These are phyloP conservation scores for Liodrosophila aerea DNA, from an alignment of 2,888 invertebrate species.

Conservation along the genomic window DNA sequence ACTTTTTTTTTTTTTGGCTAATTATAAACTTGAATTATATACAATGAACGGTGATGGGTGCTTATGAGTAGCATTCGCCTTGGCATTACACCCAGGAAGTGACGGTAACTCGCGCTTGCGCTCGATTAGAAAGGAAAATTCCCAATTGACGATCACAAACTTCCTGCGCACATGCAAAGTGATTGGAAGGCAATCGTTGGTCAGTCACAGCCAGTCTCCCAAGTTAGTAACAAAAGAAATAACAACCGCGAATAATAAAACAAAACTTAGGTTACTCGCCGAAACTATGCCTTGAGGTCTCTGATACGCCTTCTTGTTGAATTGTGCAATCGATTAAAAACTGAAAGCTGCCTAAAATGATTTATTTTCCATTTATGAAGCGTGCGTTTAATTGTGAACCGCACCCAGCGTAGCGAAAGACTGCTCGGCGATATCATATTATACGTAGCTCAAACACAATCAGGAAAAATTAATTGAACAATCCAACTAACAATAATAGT, in stretches of 20 bases:
- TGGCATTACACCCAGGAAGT: constrained; percentile 47
- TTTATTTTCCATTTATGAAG: constrained; percentile 49
- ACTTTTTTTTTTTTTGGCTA: too few species aligned
- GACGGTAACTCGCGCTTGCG: constrained; percentile 12
- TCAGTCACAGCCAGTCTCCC: background rate
- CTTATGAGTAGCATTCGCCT: constrained; percentile 9
- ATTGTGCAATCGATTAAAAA: constrained; percentile 53
- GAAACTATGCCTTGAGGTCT: constrained; percentile 21
- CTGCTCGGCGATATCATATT: background rate
- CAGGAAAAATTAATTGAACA: constrained; percentile 21
- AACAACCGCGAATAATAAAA: constrained; percentile 18
- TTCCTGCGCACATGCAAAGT: constrained; percentile 47
- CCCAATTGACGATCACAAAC: constrained; percentile 22
- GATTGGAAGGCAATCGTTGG: constrained; percentile 31
- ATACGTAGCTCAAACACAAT: background rate
- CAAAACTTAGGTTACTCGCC: constrained; percentile 23
- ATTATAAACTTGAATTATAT: constrained; percentile 1
- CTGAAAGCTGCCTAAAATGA: constrained; percentile 35
- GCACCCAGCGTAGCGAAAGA: constrained; percentile 44
- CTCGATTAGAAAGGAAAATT: constrained; percentile 61
- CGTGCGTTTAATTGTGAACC: constrained; percentile 47
- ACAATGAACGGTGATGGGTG: background rate
- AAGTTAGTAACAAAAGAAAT: constrained; percentile 33
- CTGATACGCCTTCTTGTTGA: constrained; percentile 41
- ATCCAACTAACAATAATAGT: background rate